A percentile compares a stretch with the other conserved stretches of the same genome.
These are phyloP conservation scores for Grus americana DNA, from an alignment of 2,113 vertebrate species.

Conservation along the genomic window DNA sequence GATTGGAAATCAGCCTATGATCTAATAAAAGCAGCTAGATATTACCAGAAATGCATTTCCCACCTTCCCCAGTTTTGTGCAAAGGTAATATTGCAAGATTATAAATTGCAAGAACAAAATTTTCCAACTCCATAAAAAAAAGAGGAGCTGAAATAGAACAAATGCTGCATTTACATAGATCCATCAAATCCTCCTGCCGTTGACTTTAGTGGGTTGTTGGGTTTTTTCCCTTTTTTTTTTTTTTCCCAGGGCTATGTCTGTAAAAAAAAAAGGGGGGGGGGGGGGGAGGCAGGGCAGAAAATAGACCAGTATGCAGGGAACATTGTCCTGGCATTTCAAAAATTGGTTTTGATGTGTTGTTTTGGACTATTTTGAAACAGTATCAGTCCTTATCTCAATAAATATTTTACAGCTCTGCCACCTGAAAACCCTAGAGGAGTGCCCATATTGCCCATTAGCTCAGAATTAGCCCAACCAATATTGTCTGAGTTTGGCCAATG, in stretches of 20 bases:
- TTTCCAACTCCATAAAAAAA: background rate
- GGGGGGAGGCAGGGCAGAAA: background rate
- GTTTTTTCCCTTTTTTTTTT: too few species aligned
- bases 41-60: background rate
- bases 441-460: background rate
- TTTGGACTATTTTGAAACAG: background rate
- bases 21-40: background rate
- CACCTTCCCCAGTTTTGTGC: background rate
- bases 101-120: background rate
- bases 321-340: background rate
- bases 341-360: background rate
- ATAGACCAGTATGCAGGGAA: background rate
- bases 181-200: background rate
- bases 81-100: background rate
- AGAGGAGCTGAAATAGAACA: background rate
- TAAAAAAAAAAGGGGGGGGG: background rate
- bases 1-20: conserved; percentile 9
- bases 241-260: background rate
- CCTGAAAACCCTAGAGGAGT: background rate
- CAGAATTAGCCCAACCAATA: background rate
- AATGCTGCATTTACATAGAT: background rate
- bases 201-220: accelerated
- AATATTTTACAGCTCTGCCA: background rate
- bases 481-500: conserved; percentile 3
- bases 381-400: background rate